Conservation (phyloP, 1,140 invertebrate genomes). For the Trachymyrmex septentrionalis region DNA sequence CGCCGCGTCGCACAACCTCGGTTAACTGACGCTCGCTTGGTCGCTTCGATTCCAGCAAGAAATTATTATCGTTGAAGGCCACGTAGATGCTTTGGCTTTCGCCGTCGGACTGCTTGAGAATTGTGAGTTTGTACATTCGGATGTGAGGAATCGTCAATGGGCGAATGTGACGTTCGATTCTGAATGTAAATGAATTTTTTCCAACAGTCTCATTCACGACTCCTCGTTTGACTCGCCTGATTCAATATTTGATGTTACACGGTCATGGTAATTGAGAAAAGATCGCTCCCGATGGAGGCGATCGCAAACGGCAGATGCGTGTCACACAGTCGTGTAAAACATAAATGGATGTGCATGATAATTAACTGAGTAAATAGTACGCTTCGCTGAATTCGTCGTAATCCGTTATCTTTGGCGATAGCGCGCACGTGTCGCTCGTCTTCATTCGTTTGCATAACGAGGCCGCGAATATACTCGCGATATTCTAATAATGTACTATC, state of each 20-base stretch:
- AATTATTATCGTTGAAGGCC: constrained; percentile 22
- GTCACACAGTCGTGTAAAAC: not conserved
- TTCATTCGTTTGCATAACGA: not conserved
- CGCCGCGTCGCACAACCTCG: constrained; percentile 68
- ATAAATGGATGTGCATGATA: constrained; percentile 3
- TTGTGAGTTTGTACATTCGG: not conserved
- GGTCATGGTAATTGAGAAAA: not conserved
- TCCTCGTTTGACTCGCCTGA: not conserved
- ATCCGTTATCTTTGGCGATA: constrained; percentile 30
- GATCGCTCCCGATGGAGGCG: not conserved
- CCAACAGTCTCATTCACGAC: not conserved
- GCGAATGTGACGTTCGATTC: not conserved
- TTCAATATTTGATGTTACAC: constrained; percentile 8
- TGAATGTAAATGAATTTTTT: not conserved
- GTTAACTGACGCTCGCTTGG: constrained; percentile 62
- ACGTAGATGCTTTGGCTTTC: not conserved
- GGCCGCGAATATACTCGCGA: not conserved
- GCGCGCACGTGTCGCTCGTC: not conserved
- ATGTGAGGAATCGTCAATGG: not conserved
- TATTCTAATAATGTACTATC: not conserved
- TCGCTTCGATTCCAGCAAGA: not conserved
- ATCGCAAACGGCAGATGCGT: not conserved
- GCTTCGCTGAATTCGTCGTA: not conserved
- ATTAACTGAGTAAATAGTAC: constrained; percentile 22
- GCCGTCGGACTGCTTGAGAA: not conserved